Conservation (phyloP, 1,140 invertebrate species). For the Temnothorax longispinosus region DNA sequence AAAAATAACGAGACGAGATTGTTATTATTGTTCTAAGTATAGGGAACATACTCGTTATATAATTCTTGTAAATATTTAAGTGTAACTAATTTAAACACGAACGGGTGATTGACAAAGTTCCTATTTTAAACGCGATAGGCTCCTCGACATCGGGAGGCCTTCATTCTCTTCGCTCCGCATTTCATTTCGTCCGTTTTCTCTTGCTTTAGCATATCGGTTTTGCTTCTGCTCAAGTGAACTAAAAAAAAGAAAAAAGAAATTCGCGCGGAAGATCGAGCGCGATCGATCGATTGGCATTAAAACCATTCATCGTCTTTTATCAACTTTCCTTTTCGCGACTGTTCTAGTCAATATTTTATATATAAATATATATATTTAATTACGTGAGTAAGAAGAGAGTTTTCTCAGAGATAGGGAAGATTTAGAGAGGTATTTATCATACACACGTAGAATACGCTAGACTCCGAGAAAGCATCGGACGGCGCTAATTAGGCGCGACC, state of each 20-base stretch:
- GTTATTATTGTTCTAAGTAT: conserved; percentile 78
- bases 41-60: conserved; percentile 74
- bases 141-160: conserved; percentile 58
- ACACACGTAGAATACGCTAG: conserved; percentile 31
- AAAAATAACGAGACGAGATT: conserved; percentile 56
- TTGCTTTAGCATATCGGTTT: conserved; percentile 38
- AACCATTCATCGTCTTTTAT: conserved; percentile 3
- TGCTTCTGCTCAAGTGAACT: conserved; percentile 62
- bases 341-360: conserved; percentile 75
- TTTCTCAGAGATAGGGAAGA: conserved; percentile 37
- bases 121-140: conserved; percentile 81
- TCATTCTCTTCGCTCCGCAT: conserved; percentile 1
- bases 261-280: conserved; percentile 25
- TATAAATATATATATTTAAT: conserved; percentile 59
- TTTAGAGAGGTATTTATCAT: conserved; percentile 69
- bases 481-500: background rate
- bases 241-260: conserved; percentile 20
- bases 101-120: conserved; percentile 84
- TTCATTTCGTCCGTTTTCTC: conserved; percentile 20
- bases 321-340: conserved; percentile 55
- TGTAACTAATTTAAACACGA: conserved; percentile 70
- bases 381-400: conserved; percentile 43
- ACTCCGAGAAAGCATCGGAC: background rate
- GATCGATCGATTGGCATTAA: conserved; percentile 10
- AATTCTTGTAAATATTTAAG: conserved; percentile 68